A percentile compares a stretch with the other conserved stretches of the same genome.
These are phyloP conservation scores for Ibidorhyncha struthersii DNA, from an alignment of 2,113 vertebrate genomes.

Conservation along the genomic window DNA sequence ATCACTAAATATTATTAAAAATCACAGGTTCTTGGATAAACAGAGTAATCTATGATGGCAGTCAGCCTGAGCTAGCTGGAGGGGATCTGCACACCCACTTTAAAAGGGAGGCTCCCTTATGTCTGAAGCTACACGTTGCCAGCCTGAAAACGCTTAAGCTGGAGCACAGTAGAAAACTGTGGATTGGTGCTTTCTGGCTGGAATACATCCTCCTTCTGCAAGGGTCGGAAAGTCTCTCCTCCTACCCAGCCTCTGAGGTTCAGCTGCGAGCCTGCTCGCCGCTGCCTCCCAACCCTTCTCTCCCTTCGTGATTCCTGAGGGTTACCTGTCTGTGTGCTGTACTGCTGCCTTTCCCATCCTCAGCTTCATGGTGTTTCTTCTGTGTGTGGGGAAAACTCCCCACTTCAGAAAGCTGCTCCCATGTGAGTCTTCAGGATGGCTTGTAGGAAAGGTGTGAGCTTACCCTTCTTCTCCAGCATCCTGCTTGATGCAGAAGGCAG, in stretches of 20 bases:
- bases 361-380: neutral
- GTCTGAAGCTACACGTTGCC: neutral
- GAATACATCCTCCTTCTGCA: neutral
- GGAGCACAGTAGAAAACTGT: neutral
- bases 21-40: neutral
- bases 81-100: neutral
- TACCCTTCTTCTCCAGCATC: neutral
- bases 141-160: neutral
- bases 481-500: neutral
- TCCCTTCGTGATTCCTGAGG: neutral
- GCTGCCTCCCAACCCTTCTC: neutral
- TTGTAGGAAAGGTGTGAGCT: neutral
- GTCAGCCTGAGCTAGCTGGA: neutral
- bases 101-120: neutral
- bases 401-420: neutral
- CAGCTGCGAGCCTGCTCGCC: neutral
- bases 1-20: neutral
- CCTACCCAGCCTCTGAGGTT: neutral
- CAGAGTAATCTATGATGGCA: neutral
- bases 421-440: neutral
- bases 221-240: neutral
- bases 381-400: neutral
- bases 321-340: neutral
- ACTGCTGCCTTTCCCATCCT: neutral
- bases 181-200: neutral